Evolutionary conservation across 2,888 invertebrate species (phyloP), one percentile per base, ranked within the genome.

Genomic region (Panorpa germanica): DNA sequence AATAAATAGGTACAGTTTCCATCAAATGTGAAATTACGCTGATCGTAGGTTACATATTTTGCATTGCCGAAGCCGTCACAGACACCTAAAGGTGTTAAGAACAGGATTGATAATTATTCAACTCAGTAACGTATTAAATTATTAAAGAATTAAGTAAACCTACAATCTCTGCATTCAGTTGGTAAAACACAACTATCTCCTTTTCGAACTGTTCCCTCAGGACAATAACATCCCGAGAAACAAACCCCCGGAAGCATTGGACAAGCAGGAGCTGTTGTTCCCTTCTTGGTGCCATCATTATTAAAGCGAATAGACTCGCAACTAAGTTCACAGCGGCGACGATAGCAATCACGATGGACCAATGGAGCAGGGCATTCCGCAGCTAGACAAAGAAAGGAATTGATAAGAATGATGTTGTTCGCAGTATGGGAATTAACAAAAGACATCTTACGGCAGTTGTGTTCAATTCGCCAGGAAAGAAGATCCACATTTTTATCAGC

Each of bases 1-100:
- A 83, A 65, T 16, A 85, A 59, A 47, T 85, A 86, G 1, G 80
- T 80, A 49, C 90, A 90, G 48, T 81, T 81, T 4, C 81, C 82
- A 38, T 75, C 70, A 49, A 80, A 76, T 0, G 76, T 76, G 40
- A 77, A 72, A 42, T 76, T 73, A 36, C 65, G 70, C 13, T 74
- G 70, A 47, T 90, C 88, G 46, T 83, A 91, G 16, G 78, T 81
- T 34, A 71, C 62, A 50, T 80, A 83, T 44, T 82, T 76, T 1
- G 82, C 71, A 29, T 77, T 70, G 1, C 85, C 85, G 35, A 75
- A 64, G 0, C 78, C 72, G 39, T 74, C 69, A 46, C 80, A 80
- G 1, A 62, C 55, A 32, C 68, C 68, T 59, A 34, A 10, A 35
- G 21, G 11, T 12, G 6, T 26, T 26, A 16, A 11, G 12, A 8